Evolutionary conservation across 2,888 invertebrate species (phyloP).

Genomic region (Campopleginae sp.): DNA sequence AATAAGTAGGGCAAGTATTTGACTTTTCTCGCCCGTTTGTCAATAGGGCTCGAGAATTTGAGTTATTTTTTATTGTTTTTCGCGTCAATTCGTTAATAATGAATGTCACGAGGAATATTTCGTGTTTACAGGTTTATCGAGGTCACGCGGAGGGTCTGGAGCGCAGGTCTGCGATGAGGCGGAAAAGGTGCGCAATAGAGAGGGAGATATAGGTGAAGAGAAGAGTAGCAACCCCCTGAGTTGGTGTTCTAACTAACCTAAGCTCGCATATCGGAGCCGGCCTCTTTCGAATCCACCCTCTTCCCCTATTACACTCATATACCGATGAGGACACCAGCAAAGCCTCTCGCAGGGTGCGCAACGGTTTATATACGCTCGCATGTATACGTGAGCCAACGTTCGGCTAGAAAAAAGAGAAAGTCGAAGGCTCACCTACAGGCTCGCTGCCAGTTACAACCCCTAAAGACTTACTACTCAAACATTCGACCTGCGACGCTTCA

Average conservation of each 20-base stretch:
- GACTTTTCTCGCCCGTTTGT: too few species aligned
- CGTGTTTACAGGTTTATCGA: conserved; percentile 73
- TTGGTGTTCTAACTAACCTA: conserved; percentile 38
- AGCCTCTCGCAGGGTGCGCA: conserved; percentile 43
- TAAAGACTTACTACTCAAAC: conserved; percentile 61
- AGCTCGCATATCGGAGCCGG: conserved; percentile 23
- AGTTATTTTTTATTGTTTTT: background rate
- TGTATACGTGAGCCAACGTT: conserved; percentile 19
- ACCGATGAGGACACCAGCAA: conserved; percentile 18
- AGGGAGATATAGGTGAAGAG: conserved; percentile 6
- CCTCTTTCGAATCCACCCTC: conserved; percentile 48
- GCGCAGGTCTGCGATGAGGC: conserved; percentile 73
- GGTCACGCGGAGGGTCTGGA: conserved; percentile 72
- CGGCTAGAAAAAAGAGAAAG: conserved; percentile 39
- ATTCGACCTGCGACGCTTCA: conserved; percentile 58
- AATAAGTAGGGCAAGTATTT: background rate
- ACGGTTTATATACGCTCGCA: conserved; percentile 19
- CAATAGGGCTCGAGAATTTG: background rate
- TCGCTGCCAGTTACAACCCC: conserved; percentile 63
- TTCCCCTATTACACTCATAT: background rate
- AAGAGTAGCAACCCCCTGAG: conserved; percentile 35
- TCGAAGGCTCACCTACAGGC: conserved; percentile 44
- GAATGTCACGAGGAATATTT: conserved; percentile 2
- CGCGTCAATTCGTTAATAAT: background rate
- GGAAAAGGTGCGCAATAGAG: conserved; percentile 47